A percentile compares a stretch with the other conserved stretches of the same genome.
These are phyloP conservation scores for Alcedo atthis DNA, from an alignment of 2,797 vertebrate species.

Conservation along the genomic window DNA sequence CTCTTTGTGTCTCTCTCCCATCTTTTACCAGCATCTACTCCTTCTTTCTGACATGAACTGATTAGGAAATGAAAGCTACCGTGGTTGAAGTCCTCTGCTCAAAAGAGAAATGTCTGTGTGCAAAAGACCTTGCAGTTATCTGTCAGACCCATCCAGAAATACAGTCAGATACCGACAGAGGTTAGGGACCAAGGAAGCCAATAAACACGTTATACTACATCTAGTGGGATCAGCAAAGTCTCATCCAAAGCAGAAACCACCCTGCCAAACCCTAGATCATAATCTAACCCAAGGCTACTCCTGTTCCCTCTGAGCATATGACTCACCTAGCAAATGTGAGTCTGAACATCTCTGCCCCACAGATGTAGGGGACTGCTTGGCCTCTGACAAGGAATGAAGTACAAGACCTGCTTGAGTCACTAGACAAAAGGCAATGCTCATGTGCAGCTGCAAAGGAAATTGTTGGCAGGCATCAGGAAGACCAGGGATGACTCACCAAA, in stretches of 20 bases:
- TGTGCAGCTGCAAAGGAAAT: neutral
- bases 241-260: neutral
- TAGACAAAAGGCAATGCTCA: neutral
- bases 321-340: neutral
- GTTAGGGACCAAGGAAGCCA: neutral
- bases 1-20: neutral
- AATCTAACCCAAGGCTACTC: neutral
- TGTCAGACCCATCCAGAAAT: neutral
- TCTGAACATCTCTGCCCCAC: neutral
- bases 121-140: neutral
- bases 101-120: neutral
- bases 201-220: neutral
- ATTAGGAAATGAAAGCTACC: neutral
- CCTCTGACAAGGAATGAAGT: neutral
- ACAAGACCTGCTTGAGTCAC: neutral
- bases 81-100: neutral
- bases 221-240: neutral
- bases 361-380: neutral
- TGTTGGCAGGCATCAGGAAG: neutral
- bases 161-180: neutral
- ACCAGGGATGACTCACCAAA: neutral
- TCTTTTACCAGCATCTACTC: neutral
- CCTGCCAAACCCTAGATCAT: neutral
- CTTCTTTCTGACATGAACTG: neutral
- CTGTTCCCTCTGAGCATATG: neutral